Base-by-base conservation (phyloP, 2,888 invertebrate species). In the Gisinianus flammeolus region DNA sequence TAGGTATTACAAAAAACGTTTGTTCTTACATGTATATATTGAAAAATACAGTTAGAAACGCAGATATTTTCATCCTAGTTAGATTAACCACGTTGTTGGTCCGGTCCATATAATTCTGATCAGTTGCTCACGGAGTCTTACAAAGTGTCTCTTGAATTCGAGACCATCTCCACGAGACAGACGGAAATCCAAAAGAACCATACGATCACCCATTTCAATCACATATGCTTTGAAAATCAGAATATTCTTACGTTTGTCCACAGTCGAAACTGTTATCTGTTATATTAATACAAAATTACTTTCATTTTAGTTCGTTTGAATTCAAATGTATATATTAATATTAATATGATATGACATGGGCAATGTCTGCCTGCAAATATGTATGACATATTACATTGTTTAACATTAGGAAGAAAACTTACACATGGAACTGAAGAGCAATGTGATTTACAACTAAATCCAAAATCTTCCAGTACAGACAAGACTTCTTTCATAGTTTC, bases 101-200 rank as follows among this genome's bases (percentile, higher is more conserved):
- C n/a, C n/a, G n/a, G n/a, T n/a, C n/a, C n/a, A n/a, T n/a, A n/a
- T n/a, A n/a, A n/a, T n/a, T n/a, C n/a, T n/a, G n/a, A n/a, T n/a
- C n/a, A n/a, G n/a, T n/a, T n/a, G n/a, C n/a, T n/a, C n/a, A n/a
- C n/a, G n/a, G n/a, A n/a, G n/a, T n/a, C n/a, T n/a, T n/a, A n/a
- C n/a, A n/a, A n/a, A n/a, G n/a, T 92, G 91, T 80, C 94, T 90
- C 88, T 97, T 96, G 88, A 97, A 97, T 87, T 95, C 95, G 81
- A 97, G 88, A 69, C 97, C 97, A 89, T 96, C 96, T 85, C 97
- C 97, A 89, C 95, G 93, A 66, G 94, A 93, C 78, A 96, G 90
- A 75, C 96, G 90, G 88, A 96, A 96, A 88, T 97, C 96, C n/a
- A 96, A 88, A 80, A 97, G 88, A 80, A 95, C 90, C 85, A 92